These are phyloP conservation scores for Rhinopomastus cyanomelas DNA, from an alignment of 2,113 vertebrate genomes.

Conservation along the genomic window DNA sequence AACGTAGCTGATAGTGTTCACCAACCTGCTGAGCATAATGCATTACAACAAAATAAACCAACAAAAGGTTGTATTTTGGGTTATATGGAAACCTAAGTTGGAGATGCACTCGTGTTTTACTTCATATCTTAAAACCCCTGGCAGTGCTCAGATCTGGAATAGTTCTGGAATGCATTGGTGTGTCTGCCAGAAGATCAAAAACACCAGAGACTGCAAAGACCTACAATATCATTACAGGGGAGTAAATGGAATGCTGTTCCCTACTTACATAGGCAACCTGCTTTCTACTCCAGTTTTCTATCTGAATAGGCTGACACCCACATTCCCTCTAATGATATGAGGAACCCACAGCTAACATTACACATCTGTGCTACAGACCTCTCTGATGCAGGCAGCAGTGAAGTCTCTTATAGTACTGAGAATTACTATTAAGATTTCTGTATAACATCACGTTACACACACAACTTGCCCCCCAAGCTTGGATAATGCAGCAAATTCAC, in stretches of 20 bases:
- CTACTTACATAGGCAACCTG: background rate
- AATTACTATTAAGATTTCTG: background rate
- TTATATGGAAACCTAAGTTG: background rate
- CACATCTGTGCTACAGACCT: background rate
- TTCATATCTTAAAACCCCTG: background rate
- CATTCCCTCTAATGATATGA: background rate
- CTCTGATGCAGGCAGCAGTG: background rate
- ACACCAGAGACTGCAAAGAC: background rate
- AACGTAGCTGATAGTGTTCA: background rate
- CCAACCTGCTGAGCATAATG: background rate
- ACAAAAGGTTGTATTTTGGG: background rate
- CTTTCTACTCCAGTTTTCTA: background rate
- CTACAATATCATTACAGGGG: background rate
- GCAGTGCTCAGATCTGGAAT: background rate
- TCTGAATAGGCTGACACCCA: background rate
- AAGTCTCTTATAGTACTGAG: background rate
- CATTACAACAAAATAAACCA: background rate
- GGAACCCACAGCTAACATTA: background rate
- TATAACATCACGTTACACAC: background rate
- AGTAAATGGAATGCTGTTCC: background rate
- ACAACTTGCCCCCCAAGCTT: background rate
- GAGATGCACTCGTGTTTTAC: background rate
- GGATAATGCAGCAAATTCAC: background rate
- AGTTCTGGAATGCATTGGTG: background rate
- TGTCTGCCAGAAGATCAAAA: background rate